Evolutionary conservation across 2,888 invertebrate genomes (phyloP), one percentile per base, ranked within the genome.

Genomic region (Ichneumon xanthorius): DNA sequence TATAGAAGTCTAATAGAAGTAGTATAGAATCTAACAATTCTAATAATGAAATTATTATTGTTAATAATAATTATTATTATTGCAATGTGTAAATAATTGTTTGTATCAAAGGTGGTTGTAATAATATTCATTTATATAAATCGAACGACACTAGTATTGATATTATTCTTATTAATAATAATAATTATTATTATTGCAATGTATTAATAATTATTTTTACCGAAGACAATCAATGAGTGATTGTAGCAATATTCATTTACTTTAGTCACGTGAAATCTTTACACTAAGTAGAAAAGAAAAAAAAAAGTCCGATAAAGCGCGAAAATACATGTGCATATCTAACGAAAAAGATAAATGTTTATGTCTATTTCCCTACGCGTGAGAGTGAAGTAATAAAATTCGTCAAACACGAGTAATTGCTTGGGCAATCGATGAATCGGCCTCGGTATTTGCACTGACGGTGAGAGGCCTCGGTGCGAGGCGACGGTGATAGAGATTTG

Each of bases 361-460:
- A 61, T 30, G 14, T 16, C 61, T 30, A 6, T 61, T 61, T 61
- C 16, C 6, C 30, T 26, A 14, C 11, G 16, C 61, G 26, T 61
- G 26, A 22, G 26, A 22, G 61, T 14, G 61, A 26, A 30, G 26
- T 22, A 61, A 61, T 61, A 26, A 14, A 11, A 30, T 61, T 9
- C 16, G 30, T 30, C 61, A 30, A 30, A 61, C 61, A 61, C 61
- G 7, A 26, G 30, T 61, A 61, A 61, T 61, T 30, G 26, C 61
- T 61, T 61, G 61, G 14, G 16, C 30, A 61, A 61, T 61, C 26
- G 26, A 11, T 16, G 61, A 61, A 61, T 61, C 61, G 61, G 9
- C 55, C 1, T 5, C 14, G 5, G 14, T 61, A 61, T 61, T 61
- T 61, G 61, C 26, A 11, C 16, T 26, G 30, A 30, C 26, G 11